phyloP scores from a whole-genome alignment of 2,113 vertebrate species.

The Cricetomys ansorgei region DNA sequence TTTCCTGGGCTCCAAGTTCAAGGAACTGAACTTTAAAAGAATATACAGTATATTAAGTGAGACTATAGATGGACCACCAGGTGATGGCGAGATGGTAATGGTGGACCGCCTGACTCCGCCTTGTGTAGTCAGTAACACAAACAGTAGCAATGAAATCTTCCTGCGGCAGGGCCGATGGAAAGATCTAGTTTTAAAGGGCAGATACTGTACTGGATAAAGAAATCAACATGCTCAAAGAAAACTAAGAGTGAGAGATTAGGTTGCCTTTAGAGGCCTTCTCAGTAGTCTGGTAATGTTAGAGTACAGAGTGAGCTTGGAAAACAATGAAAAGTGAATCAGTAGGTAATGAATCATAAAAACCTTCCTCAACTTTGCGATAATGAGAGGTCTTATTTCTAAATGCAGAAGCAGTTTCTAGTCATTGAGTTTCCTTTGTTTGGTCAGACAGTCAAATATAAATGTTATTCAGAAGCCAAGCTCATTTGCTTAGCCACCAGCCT shows the following conservation, averaged over 20 bases:
- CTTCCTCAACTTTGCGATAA: conserved; percentile 13
- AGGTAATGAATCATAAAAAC: background rate
- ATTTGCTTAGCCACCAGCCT: background rate
- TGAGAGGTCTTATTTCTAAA: background rate
- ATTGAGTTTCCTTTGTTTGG: background rate
- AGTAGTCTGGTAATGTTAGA: background rate
- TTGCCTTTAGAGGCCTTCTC: background rate
- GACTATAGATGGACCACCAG: background rate
- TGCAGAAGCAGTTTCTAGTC: background rate
- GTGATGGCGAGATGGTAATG: background rate
- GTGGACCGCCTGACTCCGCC: background rate
- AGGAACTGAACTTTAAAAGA: background rate
- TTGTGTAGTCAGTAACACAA: background rate
- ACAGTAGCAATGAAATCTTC: background rate
- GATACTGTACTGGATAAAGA: background rate
- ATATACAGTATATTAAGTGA: background rate
- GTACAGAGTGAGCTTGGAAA: background rate
- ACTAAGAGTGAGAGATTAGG: background rate
- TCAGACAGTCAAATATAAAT: conserved; percentile 28
- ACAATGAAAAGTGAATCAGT: background rate
- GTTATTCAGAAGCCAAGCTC: background rate
- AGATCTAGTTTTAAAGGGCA: background rate
- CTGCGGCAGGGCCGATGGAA: background rate
- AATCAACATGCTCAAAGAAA: background rate
- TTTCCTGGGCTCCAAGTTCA: background rate